These are phyloP conservation scores for Fabriciana adippe DNA, from an alignment of 2,888 invertebrate genomes.

Conservation along the genomic window DNA sequence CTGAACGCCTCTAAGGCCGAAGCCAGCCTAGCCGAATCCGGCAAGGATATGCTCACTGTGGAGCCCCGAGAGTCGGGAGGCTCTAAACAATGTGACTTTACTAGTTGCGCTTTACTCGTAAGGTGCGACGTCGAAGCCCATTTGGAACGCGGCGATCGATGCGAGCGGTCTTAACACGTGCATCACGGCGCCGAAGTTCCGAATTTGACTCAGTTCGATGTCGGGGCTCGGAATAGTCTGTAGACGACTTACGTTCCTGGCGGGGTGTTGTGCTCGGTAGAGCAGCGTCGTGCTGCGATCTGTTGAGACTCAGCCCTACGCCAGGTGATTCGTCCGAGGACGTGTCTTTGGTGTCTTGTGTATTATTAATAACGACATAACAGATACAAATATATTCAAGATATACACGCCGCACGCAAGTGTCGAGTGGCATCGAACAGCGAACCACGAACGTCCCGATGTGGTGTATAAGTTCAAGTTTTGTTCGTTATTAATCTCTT, in stretches of 20 bases:
- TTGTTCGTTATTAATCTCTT: too few relatives aligned
- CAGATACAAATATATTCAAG: too few relatives aligned
- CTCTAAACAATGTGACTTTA: conserved; percentile 71
- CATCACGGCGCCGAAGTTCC: conserved; percentile 49
- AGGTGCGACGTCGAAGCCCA: conserved; percentile 62
- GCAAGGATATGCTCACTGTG: conserved; percentile 16
- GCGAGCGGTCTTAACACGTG: conserved; percentile 51
- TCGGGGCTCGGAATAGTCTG: conserved; percentile 83
- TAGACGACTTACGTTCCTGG: conserved; percentile 83
- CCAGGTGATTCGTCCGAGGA: conserved; percentile 41
- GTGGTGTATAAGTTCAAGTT: too few relatives aligned
- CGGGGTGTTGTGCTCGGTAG: conserved; percentile 84
- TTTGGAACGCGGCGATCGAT: conserved; percentile 41
- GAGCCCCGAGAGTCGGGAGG: conserved; percentile 42
- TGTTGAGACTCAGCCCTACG: conserved; percentile 78
- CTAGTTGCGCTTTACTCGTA: conserved; percentile 52
- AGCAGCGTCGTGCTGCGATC: conserved; percentile 83
- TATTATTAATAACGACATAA: too few relatives aligned
- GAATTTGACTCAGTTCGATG: conserved; percentile 65
- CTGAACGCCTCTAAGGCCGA: conserved; percentile 84
- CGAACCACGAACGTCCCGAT: too few relatives aligned
- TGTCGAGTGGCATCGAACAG: too few relatives aligned
- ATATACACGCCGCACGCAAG: too few relatives aligned
- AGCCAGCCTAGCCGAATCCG: conserved; percentile 43
- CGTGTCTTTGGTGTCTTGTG: too few relatives aligned